phyloP scores from a whole-genome alignment of 2,113 vertebrate species.

The Neomonachus schauinslandi region DNA sequence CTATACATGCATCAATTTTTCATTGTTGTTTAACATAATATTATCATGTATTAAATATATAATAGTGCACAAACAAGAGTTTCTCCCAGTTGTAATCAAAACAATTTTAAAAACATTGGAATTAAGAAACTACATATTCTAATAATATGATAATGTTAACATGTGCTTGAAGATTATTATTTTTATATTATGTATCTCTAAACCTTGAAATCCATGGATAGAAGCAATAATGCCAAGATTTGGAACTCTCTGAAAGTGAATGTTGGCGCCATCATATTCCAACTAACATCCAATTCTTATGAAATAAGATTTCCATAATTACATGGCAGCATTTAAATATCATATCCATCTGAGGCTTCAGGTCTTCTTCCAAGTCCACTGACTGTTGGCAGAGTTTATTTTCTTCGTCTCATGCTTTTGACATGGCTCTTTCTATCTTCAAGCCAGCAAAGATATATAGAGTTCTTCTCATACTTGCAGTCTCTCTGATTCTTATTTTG shows the following conservation, averaged over 20 bases:
- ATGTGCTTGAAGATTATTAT: background rate
- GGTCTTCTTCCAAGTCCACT: background rate
- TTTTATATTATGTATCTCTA: background rate
- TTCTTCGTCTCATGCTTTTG: background rate
- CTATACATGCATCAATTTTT: background rate
- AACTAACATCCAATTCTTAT: background rate
- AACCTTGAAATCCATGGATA: background rate
- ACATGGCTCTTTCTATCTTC: background rate
- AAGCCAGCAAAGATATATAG: background rate
- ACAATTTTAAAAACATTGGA: background rate
- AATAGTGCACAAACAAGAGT: background rate
- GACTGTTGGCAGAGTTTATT: background rate
- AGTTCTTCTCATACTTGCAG: background rate
- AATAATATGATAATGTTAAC: background rate
- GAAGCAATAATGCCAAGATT: background rate
- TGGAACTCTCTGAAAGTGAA: background rate
- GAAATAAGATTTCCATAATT: background rate
- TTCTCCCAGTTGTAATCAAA: background rate
- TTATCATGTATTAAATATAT: background rate
- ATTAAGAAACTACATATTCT: background rate
- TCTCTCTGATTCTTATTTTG: background rate
- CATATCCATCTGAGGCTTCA: background rate
- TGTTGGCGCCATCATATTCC: background rate
- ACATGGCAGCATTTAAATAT: background rate
- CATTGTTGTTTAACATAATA: background rate